Evolutionary conservation across 2,113 vertebrate species (phyloP), one percentile per base, ranked within the genome.

Genomic region (Menura novaehollandiae): DNA sequence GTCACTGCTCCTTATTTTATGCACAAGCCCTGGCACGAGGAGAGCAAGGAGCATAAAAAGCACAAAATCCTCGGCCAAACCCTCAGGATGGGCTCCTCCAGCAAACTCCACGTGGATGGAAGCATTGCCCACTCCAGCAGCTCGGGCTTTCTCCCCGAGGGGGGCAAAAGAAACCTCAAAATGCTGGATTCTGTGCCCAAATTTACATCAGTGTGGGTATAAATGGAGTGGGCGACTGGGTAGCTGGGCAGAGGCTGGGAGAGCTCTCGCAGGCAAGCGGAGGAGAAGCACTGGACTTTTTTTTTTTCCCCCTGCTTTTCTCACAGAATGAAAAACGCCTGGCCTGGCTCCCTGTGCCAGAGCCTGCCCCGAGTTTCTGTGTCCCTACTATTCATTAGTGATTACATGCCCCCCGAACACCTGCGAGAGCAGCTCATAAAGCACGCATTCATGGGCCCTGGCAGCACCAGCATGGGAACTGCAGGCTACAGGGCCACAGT

Each of bases 381-480:
- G 94, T 97, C 96, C 97, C 85, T 78, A 94, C 55, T 62, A 98
- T 98, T 98, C 98, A 98, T 97, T 91, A 95, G 97, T 96, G 98
- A 98, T 98, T 98, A 95, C 97, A 97, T 97, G 97, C 93, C 97
- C 97, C 97, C 90, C 52, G 95, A 98, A 98, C 98, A 98, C 98
- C 98, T 98, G 98, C 98, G 90, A 97, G 97, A 97, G 92, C 88
- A 7, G 90, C 96, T 96, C 97, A 98, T 98, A 98, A 98, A 98
- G 98, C 97, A 47, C 26, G 97, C 98, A 98, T 98, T 98, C 98
- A 98, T 98, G 89, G 97, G 92, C 68, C 96, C 98, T 98, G 98
- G 98, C 98, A 98, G 96, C 97, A 92, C 95, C 97, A 96, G 97
- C 98, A 94, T 98, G 98, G 98, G 98, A 98, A 98, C 98, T 62